Percentiles rank a stretch among this genome's conserved stretches.
phyloP scores from a whole-genome alignment of 2,113 vertebrate species.

The Crotalus helleri region DNA sequence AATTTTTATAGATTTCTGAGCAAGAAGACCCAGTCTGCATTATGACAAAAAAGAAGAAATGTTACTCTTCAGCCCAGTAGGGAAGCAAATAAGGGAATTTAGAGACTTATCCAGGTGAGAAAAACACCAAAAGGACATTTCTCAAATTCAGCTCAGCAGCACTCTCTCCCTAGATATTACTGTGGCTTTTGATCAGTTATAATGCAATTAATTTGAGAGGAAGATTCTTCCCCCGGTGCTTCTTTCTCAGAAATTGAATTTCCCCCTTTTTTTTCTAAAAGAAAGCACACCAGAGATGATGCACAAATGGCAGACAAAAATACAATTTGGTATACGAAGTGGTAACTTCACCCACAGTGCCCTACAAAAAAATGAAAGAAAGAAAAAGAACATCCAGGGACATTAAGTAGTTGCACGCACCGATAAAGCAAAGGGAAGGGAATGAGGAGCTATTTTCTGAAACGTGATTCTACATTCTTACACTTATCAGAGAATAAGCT shows the following conservation, averaged over 20 bases:
- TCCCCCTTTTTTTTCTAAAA: background rate
- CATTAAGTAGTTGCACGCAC: background rate
- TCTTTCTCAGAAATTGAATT: conserved; percentile 11
- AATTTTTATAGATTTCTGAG: background rate
- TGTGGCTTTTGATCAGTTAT: background rate
- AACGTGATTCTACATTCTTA: background rate
- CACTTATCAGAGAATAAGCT: background rate
- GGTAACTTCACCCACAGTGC: background rate
- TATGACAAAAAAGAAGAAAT: background rate
- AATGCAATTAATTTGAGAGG: conserved; percentile 11
- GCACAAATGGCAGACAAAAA: background rate
- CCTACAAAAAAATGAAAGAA: background rate
- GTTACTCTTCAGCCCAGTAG: too few relatives aligned
- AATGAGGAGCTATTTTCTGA: background rate
- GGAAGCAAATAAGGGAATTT: background rate
- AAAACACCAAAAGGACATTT: background rate
- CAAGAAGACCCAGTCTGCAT: background rate
- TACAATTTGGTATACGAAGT: background rate
- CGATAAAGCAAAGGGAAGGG: background rate
- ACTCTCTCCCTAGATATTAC: background rate
- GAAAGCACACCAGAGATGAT: background rate
- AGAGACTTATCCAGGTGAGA: background rate
- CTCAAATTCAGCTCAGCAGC: background rate
- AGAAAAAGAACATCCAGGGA: background rate
- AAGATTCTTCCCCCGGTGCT: background rate